Evolutionary conservation across 35 echinoderm and acorn worm species (phyloP), one percentile per base, ranked within the genome.

Genomic region (Lytechinus variegatus): DNA sequence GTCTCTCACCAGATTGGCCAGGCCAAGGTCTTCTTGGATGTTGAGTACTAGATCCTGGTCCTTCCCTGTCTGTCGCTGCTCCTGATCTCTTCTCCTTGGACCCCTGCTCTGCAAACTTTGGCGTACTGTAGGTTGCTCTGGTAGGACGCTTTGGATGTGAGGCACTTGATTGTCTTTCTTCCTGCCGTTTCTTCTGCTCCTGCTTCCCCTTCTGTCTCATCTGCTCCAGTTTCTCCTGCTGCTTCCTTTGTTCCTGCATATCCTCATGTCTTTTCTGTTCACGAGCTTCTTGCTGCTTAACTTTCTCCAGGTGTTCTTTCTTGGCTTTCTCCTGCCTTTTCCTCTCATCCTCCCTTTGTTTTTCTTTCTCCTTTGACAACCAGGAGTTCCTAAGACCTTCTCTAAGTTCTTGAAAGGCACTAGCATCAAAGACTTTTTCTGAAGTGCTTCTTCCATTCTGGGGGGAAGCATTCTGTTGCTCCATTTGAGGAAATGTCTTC

Each of bases 371-470:
- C 24, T 90, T 44, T 12, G 88, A 90, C 88, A 90, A 52, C 88
- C 88, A 90, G 88, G 88, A 90, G 88, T 44, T 90, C 88, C 52
- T 90, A 44, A 90, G 88, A 52, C 88, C 88, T 9, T 90, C 88
- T 54, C 88, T 44, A 2, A 90, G 27, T 54, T 90, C 88, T 28
- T 10, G 16, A 21, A 79, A 79, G 6, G 16, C 66, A 79, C 21
- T 79, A 5, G 66, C 66, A 24, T 79, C 66, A 79, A 24, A 79
- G 66, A 24, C 66, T 24, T 79, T n/a, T 24, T 79, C 66, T 16
- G 16, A 24, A 79, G 66, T 7, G 19, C 3, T 79, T 24, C n/a
- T 79, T 79, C 21, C 66, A 79, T 6, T 6, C 66, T n/a, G 66
- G n/a, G 19, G 12, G 14, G 66, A n/a, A 79, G 14, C 66, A 79